Conservation (phyloP, 2,797 vertebrate genomes). For the Cichlasoma orientale region DNA sequence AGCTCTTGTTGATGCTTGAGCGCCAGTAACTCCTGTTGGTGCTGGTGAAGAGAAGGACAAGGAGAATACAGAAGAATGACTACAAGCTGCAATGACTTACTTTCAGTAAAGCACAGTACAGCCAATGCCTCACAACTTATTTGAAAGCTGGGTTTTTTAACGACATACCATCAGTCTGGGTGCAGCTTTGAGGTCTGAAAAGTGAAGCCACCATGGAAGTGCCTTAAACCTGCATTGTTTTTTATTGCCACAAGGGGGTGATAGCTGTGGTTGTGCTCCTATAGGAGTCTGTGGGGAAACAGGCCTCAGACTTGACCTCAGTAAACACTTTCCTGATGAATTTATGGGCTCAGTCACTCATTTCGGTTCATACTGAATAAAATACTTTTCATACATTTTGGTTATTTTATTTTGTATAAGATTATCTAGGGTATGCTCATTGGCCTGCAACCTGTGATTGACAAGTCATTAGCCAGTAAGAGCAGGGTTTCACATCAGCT, state of each 20-base stretch:
- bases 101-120: too few species aligned
- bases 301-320: neutral
- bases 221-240: neutral
- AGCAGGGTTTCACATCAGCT: neutral
- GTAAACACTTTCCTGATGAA: neutral
- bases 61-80: neutral
- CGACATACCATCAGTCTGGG: too few species aligned
- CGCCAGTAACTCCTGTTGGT: conserved; percentile 95
- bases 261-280: neutral
- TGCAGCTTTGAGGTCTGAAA: neutral
- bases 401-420: neutral
- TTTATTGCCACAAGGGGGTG: neutral
- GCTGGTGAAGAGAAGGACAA: conserved; percentile 74
- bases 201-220: neutral
- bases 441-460: neutral
- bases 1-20: conserved; percentile 97
- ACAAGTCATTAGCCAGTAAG: neutral
- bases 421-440: neutral
- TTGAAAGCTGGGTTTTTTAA: too few species aligned
- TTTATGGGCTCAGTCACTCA: neutral
- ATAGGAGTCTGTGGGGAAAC: neutral
- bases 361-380: neutral
- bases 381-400: neutral
- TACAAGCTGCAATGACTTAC: neutral
- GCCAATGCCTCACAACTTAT: too few species aligned